phyloP scores from a whole-genome alignment of 2,888 invertebrate genomes.

The Hirtodrosophila duncani region DNA sequence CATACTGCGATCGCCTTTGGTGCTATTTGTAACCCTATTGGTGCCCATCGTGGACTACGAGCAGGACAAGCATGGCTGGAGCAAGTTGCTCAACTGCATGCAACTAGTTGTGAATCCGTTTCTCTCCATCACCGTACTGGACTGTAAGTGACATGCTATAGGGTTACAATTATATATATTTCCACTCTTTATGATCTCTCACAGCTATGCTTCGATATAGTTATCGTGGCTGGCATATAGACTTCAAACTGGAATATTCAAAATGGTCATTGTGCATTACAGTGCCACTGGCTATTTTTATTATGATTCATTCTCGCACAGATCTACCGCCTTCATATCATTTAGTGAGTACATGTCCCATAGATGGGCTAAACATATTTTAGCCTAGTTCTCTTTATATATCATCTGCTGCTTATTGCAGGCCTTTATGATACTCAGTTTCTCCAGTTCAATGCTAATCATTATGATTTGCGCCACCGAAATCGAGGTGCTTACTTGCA shows the following conservation, averaged over 20 bases:
- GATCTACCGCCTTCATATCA: conserved; percentile 43
- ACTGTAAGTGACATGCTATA: conserved; percentile 15
- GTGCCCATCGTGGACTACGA: conserved; percentile 64
- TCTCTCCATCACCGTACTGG: conserved; percentile 23
- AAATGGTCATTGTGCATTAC: conserved; percentile 25
- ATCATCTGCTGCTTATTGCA: not conserved
- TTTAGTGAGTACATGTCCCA: conserved; percentile 14
- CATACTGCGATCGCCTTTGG: conserved; percentile 41
- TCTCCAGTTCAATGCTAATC: conserved; percentile 21
- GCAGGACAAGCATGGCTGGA: conserved; percentile 65
- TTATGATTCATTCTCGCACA: conserved; percentile 34
- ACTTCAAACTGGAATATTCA: not conserved
- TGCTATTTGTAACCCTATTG: conserved; percentile 24
- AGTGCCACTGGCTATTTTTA: conserved; percentile 30
- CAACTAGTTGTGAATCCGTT: conserved; percentile 55
- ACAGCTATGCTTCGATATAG: conserved; percentile 17
- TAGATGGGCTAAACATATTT: too few species aligned
- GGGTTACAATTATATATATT: not conserved
- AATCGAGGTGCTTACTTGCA: conserved; percentile 33
- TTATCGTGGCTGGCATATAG: conserved; percentile 13
- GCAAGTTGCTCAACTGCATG: conserved; percentile 63
- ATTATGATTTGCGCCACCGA: conserved; percentile 28
- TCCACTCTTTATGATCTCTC: not conserved
- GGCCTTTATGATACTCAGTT: conserved; percentile 26
- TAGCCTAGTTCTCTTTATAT: not conserved